Base-by-base conservation (phyloP, 2,888 invertebrate genomes). In the Chrysolina americana region DNA sequence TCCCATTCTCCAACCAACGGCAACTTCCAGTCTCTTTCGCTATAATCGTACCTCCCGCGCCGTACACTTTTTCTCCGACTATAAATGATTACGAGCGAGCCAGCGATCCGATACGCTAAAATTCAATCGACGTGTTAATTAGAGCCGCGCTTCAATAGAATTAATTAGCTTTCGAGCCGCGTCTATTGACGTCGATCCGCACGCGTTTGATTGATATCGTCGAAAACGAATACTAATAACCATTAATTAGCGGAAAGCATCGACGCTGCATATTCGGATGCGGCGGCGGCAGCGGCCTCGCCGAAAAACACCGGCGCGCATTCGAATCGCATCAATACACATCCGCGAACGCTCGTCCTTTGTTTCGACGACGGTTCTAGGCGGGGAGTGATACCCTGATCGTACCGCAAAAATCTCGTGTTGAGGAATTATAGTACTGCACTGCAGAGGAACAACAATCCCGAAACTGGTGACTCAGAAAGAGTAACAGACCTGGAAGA, bases 121-220 rank as follows among this genome's bases (percentile, higher is more conserved):
- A 53, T 68, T 68, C 68, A 68, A 68, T 68, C 68, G 53, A 68
- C 56, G 66, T 66, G 66, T 66, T 50, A 66, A 66, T 66, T 66
- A 66, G 15, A 44, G 36, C 48, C 28, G 68, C 41, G 53, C 68
- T 15, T 56, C 68, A 41, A 56, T 56, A 68, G 53, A 68, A 53
- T 68, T 50, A 47, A 68, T 68, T 69, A 68, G 36, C 50, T 28
- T 56, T 56, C 41, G 19, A 21, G 53, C 50, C 19, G 44, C 36
- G 36, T 64, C 53, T 56, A 17, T 41, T 68, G 64, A 64, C 64
- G 64, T 44, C 64, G 64, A 17, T 47, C n/a, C 17, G 65, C 65
- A 19, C 65, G 65, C 65, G 44, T 47, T 65, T 65, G 65, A 65
- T 65, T 65, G 65, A 65, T 65, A 65, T 65, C 44, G 65, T 41